These are phyloP conservation scores for Parapristionchus giblindavisi DNA, from an alignment of 2,888 invertebrate genomes.

Conservation along the genomic window DNA sequence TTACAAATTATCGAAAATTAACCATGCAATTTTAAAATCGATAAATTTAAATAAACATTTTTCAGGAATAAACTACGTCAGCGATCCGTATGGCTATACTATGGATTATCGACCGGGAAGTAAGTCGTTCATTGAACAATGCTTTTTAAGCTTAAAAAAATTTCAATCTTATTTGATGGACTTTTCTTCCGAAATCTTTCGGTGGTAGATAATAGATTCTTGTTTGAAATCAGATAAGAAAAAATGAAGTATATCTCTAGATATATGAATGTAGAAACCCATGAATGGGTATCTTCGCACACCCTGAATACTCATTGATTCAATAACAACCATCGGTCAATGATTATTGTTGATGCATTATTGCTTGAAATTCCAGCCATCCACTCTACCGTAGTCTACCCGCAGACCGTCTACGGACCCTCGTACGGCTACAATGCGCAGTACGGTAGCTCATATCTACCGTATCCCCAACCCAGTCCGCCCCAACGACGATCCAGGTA, in stretches of 20 bases:
- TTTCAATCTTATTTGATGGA: background rate
- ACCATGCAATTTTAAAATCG: too few relatives aligned
- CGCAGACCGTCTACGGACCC: slow-evolving; percentile 12
- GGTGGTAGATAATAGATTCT: background rate
- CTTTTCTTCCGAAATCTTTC: background rate
- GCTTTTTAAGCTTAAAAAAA: background rate
- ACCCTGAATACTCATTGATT: too few relatives aligned
- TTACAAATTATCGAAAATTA: background rate
- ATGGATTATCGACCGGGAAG: too few relatives aligned
- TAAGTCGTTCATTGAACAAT: too few relatives aligned
- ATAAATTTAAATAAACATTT: too few relatives aligned
- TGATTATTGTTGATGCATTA: too few relatives aligned
- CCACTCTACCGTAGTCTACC: too few relatives aligned
- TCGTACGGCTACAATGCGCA: slow-evolving; percentile 41
- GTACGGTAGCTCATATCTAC: slow-evolving; percentile 54
- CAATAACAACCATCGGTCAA: too few relatives aligned
- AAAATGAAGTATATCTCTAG: too few relatives aligned
- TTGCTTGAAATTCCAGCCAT: too few relatives aligned
- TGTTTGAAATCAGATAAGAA: background rate
- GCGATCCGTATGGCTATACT: slow-evolving; percentile 27
- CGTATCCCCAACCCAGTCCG: slow-evolving; percentile 61
- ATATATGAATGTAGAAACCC: too few relatives aligned
- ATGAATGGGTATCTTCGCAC: too few relatives aligned
- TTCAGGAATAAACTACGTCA: slow-evolving; percentile 14
- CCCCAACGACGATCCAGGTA: slow-evolving; percentile 54